Evolutionary conservation across 2,797 vertebrate species (phyloP), one percentile per base, ranked within the genome.

Genomic region (Malurus splendens): DNA sequence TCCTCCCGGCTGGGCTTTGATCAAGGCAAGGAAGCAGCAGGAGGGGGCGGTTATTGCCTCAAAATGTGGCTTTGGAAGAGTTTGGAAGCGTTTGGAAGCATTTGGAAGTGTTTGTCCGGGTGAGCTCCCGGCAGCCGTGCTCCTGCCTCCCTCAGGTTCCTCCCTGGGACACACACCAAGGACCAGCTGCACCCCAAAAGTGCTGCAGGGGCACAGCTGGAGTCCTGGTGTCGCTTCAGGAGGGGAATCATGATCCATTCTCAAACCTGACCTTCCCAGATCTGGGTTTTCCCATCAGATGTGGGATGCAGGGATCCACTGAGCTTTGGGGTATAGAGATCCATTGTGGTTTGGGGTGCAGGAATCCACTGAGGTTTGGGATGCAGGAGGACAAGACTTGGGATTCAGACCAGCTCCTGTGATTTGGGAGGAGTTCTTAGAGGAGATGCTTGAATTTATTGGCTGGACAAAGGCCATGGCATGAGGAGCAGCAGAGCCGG

Each of bases 1-100:
- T 87, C 84, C 93, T 95, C 93, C 66, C 10, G 82, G 85, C 90
- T 95, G 90, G 72, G 89, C 86, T 91, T 94, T 94, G 93, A 93
- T 93, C 89, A 89, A 91, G 89, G 65, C 14, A 75, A 72, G 64
- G 48, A 88, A 65, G 17, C 83, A 77, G 82, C 11, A 1, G 70
- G 24, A 36, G 36, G 9, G 28, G 12, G 7, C 14, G 33, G 38
- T 66, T 87, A 86, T 64, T 86, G 72, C 89, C 89, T 89, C 15
- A 47, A 67, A 90, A 60, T n/a, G 65, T 78, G 88, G 66, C 87
- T 80, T 48, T 65, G 82, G 68, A 79, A 48, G 44, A 5, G 44
- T 65, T 45, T 45, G 60, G 59, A 42, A 72, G 67, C 1, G 3
- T 64, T 64, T 20, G 79, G 42, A 56, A 57, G 18, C 0, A 15